These are phyloP conservation scores for Alosa sapidissima DNA, from an alignment of 2,797 vertebrate species.

Conservation along the genomic window DNA sequence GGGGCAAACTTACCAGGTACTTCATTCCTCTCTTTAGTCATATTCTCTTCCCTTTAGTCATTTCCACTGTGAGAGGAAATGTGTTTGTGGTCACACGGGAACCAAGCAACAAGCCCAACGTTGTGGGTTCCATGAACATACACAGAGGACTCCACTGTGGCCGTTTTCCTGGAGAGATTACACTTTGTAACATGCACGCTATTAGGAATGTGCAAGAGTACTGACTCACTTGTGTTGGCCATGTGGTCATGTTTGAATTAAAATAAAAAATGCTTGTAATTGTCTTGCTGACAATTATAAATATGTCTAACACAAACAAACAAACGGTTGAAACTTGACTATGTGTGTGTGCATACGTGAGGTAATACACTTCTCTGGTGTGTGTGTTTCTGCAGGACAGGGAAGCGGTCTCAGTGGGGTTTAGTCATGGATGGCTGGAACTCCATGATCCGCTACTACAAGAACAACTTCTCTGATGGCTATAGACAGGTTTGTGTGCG, in stretches of 20 bases:
- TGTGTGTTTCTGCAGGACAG: conserved; percentile 76
- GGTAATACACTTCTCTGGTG: not conserved
- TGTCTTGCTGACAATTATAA: not conserved
- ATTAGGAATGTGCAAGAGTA: too few species aligned
- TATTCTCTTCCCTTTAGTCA: not conserved
- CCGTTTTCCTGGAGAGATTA: not conserved
- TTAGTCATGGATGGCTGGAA: conserved; percentile 97
- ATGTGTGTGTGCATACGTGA: not conserved
- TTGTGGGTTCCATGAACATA: not conserved
- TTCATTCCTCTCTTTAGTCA: not conserved
- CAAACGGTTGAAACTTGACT: not conserved
- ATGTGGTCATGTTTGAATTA: not conserved
- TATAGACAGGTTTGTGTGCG: conserved; percentile 87
- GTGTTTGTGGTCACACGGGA: not conserved
- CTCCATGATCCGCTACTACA: conserved; percentile 95
- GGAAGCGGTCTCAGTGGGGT: conserved; percentile 92
- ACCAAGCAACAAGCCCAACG: not conserved
- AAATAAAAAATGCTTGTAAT: not conserved
- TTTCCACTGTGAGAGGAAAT: not conserved
- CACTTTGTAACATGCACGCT: not conserved
- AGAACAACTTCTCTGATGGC: conserved; percentile 98
- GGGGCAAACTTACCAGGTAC: not conserved
- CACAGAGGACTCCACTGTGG: not conserved
- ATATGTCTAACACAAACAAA: not conserved
- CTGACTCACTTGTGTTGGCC: not conserved